These are phyloP conservation scores for Spizaetus ornatus DNA, from an alignment of 2,113 vertebrate genomes.

Conservation along the genomic window DNA sequence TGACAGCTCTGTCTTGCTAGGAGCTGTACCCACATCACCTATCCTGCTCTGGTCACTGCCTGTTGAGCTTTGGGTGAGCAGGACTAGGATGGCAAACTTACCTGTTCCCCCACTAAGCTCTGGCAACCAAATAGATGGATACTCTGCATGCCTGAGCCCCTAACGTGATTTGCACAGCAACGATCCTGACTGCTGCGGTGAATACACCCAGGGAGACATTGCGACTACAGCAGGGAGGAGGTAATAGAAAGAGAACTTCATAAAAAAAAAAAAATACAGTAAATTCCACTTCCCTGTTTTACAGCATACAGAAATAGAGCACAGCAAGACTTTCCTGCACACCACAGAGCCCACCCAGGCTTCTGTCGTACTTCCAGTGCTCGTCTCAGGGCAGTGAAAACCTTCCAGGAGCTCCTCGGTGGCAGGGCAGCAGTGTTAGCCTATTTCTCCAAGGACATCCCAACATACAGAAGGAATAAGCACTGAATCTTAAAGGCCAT, in stretches of 20 bases:
- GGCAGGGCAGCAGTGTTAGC: not conserved
- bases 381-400: not conserved
- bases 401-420: not conserved
- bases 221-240: not conserved
- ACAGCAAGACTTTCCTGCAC: not conserved
- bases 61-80: not conserved
- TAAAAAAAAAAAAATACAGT: too few relatives aligned
- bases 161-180: not conserved
- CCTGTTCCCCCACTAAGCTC: not conserved
- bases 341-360: not conserved
- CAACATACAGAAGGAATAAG: not conserved
- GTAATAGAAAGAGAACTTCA: not conserved
- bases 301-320: not conserved
- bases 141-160: not conserved
- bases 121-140: not conserved
- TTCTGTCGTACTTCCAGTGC: not conserved
- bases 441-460: not conserved
- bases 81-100: not conserved
- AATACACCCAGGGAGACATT: not conserved
- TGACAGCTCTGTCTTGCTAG: not conserved
- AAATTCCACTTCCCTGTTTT: not conserved
- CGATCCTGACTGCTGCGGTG: accelerated
- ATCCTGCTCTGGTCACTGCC: not conserved
- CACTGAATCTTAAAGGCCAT: not conserved
- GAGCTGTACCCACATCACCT: not conserved